phyloP scores from a whole-genome alignment of 2,113 vertebrate species.

The Poecile atricapillus region DNA sequence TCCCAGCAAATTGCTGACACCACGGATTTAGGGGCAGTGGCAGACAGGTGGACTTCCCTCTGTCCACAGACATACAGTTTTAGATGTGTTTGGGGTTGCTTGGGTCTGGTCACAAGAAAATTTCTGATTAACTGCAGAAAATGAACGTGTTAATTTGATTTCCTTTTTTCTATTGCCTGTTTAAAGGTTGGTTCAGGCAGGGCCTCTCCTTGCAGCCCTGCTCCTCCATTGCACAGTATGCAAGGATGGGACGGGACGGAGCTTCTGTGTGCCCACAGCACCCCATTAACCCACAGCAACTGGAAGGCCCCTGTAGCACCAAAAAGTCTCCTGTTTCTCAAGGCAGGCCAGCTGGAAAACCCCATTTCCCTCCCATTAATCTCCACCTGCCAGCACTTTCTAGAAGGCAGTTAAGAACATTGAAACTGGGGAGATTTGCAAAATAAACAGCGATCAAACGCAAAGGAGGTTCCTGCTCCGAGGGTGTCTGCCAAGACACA shows the following conservation, averaged over 20 bases:
- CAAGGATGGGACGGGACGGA: not conserved
- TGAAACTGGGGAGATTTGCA: constrained; percentile 13
- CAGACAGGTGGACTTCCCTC: not conserved
- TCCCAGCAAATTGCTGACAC: not conserved
- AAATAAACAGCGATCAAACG: constrained; percentile 39
- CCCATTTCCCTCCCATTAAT: not conserved
- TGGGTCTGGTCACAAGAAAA: not conserved
- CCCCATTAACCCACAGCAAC: not conserved
- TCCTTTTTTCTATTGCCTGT: not conserved
- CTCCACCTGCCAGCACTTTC: not conserved
- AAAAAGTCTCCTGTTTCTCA: not conserved
- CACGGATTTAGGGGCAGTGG: too few species aligned
- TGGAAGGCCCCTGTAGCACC: not conserved
- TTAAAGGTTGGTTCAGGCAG: not conserved
- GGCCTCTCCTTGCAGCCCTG: not conserved
- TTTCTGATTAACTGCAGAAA: not conserved
- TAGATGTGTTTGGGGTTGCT: not conserved
- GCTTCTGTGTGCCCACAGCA: not conserved
- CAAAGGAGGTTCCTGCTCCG: not conserved
- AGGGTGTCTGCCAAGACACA: constrained; percentile 34
- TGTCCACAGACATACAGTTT: not conserved
- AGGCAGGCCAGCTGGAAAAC: not conserved
- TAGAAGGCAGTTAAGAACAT: not conserved
- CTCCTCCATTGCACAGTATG: rapidly evolving
- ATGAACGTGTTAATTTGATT: not conserved